Evolutionary conservation across 2,888 invertebrate species (phyloP).

Genomic region (Orthonevra nobilis): DNA sequence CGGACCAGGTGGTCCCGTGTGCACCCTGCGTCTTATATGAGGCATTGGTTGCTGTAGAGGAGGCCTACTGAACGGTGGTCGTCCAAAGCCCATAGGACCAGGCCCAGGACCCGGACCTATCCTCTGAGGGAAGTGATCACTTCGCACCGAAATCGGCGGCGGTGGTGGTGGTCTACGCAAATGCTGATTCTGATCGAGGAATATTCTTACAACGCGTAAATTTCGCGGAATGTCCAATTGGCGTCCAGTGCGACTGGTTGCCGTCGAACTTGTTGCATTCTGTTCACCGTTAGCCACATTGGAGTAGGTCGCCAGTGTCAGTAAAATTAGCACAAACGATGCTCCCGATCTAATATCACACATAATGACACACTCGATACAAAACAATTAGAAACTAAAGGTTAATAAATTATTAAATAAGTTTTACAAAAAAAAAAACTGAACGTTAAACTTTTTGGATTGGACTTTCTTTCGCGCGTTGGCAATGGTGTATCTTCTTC

Average conservation of each 20-base stretch:
- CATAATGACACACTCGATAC: background rate
- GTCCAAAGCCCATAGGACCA: conserved; percentile 31
- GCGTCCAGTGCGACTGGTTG: conserved; percentile 28
- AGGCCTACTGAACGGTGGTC: conserved; percentile 52
- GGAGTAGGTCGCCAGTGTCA: conserved; percentile 15
- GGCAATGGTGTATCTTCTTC: conserved; percentile 58
- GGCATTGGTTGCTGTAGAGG: conserved; percentile 45
- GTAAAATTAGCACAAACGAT: conserved; percentile 33
- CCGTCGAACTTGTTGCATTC: conserved; percentile 30
- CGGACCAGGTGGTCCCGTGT: conserved; percentile 45
- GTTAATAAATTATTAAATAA: conserved; percentile 3
- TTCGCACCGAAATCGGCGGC: conserved; percentile 71
- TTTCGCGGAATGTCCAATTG: conserved; percentile 60
- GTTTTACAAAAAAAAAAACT: conserved; percentile 5
- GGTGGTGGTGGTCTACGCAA: conserved; percentile 63
- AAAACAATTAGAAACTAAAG: background rate
- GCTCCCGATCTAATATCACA: conserved; percentile 23
- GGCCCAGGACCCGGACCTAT: conserved; percentile 31
- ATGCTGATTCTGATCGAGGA: conserved; percentile 38
- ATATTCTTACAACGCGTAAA: conserved; percentile 48
- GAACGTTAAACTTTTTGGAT: conserved; percentile 4
- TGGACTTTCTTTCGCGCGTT: conserved; percentile 52
- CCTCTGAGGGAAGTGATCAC: conserved; percentile 71
- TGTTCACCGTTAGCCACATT: conserved; percentile 29
- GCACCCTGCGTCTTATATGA: conserved; percentile 49